phyloP scores from a whole-genome alignment of 2,888 invertebrate genomes.

The Pollenia labialis region DNA sequence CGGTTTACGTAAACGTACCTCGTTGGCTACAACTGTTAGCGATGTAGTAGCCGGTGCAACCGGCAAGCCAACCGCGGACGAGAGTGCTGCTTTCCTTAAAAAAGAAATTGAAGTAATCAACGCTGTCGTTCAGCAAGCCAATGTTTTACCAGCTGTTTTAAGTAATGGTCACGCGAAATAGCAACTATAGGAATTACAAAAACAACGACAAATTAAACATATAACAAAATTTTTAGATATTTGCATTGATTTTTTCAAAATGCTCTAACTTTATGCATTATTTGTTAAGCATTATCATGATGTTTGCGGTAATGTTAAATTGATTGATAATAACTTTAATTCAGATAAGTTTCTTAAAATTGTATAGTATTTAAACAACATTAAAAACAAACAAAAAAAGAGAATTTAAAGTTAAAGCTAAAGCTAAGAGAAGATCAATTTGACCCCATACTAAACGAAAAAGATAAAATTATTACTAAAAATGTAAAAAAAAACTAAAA shows the following conservation, averaged over 20 bases:
- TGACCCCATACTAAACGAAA: constrained; percentile 45
- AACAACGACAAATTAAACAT: constrained; percentile 34
- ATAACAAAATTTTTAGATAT: background rate
- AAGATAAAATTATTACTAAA: constrained; percentile 8
- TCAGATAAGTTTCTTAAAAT: constrained; percentile 25
- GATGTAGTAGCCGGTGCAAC: constrained; percentile 73
- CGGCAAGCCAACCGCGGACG: constrained; percentile 69
- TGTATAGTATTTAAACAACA: constrained; percentile 26
- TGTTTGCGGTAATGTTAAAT: background rate
- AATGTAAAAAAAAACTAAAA: background rate
- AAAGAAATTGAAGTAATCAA: constrained; percentile 84
- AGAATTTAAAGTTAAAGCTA: background rate
- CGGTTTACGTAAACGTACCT: constrained; percentile 81
- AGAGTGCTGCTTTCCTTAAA: constrained; percentile 79
- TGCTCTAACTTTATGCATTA: constrained; percentile 10
- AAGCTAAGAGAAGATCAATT: constrained; percentile 31
- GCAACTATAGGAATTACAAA: constrained; percentile 69
- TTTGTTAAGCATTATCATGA: constrained; percentile 2
- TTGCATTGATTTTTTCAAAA: constrained; percentile 20
- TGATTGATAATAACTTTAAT: constrained; percentile 23
- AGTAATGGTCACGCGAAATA: constrained; percentile 84
- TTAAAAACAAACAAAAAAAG: background rate
- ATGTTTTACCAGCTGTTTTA: constrained; percentile 83
- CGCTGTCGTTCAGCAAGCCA: constrained; percentile 84
- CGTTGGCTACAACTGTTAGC: constrained; percentile 67